A percentile compares a stretch with the other conserved stretches of the same genome.
Evolutionary conservation across 2,797 vertebrate species (phyloP).

Genomic region (Lacerta agilis): DNA sequence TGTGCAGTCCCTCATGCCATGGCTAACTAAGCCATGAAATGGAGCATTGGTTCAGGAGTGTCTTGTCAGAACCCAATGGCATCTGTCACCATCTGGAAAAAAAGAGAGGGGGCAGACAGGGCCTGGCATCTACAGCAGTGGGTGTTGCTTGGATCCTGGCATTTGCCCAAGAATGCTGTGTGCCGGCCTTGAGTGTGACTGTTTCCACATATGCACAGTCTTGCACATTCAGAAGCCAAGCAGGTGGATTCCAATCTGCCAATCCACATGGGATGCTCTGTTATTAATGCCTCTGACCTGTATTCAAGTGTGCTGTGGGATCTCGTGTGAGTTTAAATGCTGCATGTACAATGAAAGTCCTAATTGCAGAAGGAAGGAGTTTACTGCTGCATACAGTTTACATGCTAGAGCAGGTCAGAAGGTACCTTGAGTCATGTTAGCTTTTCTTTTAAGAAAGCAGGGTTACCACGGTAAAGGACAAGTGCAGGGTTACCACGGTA

Average conservation of each 20-base stretch:
- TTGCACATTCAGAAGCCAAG: not conserved
- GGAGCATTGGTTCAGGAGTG: not conserved
- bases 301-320: not conserved
- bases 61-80: not conserved
- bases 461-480: slow-evolving; percentile 57
- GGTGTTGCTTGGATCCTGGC: not conserved
- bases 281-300: not conserved
- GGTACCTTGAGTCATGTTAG: not conserved
- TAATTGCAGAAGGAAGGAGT: not conserved
- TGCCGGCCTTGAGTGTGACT: not conserved
- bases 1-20: no score
- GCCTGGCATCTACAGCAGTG: not conserved
- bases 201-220: not conserved
- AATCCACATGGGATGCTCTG: no score
- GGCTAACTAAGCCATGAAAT: no score
- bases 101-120: not conserved
- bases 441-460: slow-evolving; percentile 39
- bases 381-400: not conserved
- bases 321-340: not conserved
- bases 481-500: no score
- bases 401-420: not conserved
- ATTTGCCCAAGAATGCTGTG: not conserved
- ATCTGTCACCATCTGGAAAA: not conserved
- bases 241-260: not conserved
- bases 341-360: not conserved